Conservation (phyloP, 2,888 invertebrate species). For the Ochlodes sylvanus region DNA sequence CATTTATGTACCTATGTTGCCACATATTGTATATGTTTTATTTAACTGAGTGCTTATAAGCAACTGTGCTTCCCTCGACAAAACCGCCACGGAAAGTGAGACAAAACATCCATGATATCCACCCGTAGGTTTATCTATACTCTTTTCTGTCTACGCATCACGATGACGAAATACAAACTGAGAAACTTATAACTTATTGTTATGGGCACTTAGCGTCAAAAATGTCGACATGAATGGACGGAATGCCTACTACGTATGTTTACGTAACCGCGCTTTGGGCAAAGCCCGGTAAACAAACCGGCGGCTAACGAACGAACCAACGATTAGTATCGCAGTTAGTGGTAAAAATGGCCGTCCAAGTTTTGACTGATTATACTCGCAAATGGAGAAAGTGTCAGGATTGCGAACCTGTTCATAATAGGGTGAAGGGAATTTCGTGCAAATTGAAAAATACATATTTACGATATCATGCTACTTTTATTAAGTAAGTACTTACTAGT, state of each 20-base stretch:
- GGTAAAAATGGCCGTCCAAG: constrained; percentile 27
- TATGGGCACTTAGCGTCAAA: constrained; percentile 31
- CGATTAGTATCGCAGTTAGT: constrained; percentile 22
- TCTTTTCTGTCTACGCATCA: too few species aligned
- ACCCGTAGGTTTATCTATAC: too few species aligned
- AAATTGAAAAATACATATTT: too few species aligned
- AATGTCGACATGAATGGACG: constrained; percentile 37
- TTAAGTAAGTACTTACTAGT: too few species aligned
- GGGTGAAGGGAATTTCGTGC: neutral
- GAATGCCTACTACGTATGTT: constrained; percentile 30
- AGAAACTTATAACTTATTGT: constrained; percentile 23
- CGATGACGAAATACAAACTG: constrained; percentile 20
- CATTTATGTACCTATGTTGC: too few species aligned
- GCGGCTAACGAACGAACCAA: constrained; percentile 15
- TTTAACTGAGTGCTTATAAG: too few species aligned
- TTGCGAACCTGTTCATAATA: constrained; percentile 4
- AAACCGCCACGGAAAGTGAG: too few species aligned
- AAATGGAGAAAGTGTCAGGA: constrained; percentile 2
- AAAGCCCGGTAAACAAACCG: constrained; percentile 24
- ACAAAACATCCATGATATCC: too few species aligned
- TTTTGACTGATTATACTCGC: constrained; percentile 11
- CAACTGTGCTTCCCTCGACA: too few species aligned
- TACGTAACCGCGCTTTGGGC: constrained; percentile 30
- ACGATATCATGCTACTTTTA: too few species aligned
- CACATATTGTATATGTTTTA: too few species aligned